A percentile compares a stretch with the other conserved stretches of the same genome.
phyloP scores from a whole-genome alignment of 2,797 vertebrate genomes.

The Pantherophis alleghaniensis region DNA sequence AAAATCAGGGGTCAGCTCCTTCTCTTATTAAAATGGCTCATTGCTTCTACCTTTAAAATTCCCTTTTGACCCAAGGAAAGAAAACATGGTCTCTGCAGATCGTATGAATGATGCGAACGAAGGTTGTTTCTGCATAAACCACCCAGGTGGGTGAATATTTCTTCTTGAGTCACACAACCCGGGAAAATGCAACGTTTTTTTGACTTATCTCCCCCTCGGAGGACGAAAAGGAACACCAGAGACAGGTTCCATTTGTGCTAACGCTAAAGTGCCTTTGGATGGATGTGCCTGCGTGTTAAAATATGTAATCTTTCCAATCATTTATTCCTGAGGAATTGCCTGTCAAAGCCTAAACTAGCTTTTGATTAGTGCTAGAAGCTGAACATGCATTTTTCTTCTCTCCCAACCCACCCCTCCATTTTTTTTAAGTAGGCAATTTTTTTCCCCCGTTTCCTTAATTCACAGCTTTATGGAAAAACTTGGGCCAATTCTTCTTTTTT shows the following conservation, averaged over 20 bases:
- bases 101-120: neutral
- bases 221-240: conserved; percentile 53
- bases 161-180: conserved; percentile 31
- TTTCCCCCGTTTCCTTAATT: neutral
- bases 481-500: neutral
- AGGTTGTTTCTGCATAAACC: neutral
- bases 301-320: conserved; percentile 63
- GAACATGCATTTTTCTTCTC: conserved; percentile 42
- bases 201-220: conserved; percentile 52
- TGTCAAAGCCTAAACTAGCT: conserved; percentile 53
- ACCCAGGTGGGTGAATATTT: conserved; percentile 42
- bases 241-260: conserved; percentile 48
- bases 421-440: neutral
- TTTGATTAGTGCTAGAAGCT: conserved; percentile 47
- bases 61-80: neutral
- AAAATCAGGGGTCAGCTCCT: conserved; percentile 16
- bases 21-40: neutral
- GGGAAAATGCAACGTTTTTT: conserved; percentile 38
- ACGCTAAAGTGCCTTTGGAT: conserved; percentile 44
- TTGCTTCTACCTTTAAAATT: fast-evolving
- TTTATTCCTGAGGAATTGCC: conserved; percentile 59
- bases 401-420: neutral
- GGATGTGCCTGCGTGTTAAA: conserved; percentile 19
- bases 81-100: neutral
- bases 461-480: neutral